Base-by-base conservation (phyloP, 64 coral and sea anemone genomes). In the Pocillopora damicornis region DNA sequence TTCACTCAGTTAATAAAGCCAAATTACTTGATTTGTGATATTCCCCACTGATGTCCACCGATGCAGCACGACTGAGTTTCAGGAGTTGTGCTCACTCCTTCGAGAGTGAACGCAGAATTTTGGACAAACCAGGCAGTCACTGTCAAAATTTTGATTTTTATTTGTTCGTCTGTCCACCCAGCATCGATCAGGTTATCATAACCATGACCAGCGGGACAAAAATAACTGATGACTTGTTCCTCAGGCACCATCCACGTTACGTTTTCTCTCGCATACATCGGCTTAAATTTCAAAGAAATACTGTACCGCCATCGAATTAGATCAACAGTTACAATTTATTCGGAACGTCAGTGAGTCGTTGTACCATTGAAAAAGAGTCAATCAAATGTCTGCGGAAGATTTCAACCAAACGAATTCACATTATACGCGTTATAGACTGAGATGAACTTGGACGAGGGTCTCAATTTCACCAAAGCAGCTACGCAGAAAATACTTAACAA, bases 401-500 rank as follows among this genome's bases (percentile, higher is more conserved):
- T 51, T 51, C 42, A 51, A 51, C 0, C 42, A 51, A 71, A 71
- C 67, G 67, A 30, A 71, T 71, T 25, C 18, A 58, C 42, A 9
- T 9, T 68, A 20, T 68, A 17, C 11, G 17, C 13, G 23, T 13
- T 15, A 8, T 2, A 22, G 34, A 51, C 13, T 15, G 15, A 13
- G 14, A 85, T 85, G 81, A 63, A 85, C 72, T 85, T 67, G 11
- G 81, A 85, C 42, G 64, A 85, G 72, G 81, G 81, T 4, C 9
- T 85, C 45, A 90, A 94, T 16, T 69, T 89, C 15, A 93, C 88
- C 1, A 86, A 89, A 38, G 92, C 90, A 58, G 58, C 92, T 10
- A 96, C 91, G 17, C 76, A 90, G 69, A 68, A 93, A 25, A 73
- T 96, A 34, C 61, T 96, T 11, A 72, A 96, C 72, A 86, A 88